Evolutionary conservation across 2,113 vertebrate species (phyloP), one percentile per base, ranked within the genome.

Genomic region (Psephotus haematonotus): DNA sequence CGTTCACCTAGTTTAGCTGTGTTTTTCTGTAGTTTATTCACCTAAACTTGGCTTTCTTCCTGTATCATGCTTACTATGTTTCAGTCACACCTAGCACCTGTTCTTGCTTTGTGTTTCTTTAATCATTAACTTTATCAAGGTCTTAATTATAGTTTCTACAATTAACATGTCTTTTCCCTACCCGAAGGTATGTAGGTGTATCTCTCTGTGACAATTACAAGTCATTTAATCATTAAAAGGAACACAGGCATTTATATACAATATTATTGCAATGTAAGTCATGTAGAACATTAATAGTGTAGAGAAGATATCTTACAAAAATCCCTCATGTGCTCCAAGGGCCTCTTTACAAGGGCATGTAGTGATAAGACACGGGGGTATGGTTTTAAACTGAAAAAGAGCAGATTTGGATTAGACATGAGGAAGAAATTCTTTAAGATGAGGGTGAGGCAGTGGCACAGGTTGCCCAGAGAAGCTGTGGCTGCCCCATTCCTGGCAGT

Each of bases 161-260:
- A 33, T 82, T 68, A 55, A 3, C 28, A 24, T 46, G n/a, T 11
- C 3, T 81, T 93, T 77, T 86, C 19, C 9, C 7, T 88, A 22
- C 13, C 7, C 0, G 0, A 50, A 78, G 4, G 6, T 71, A 4
- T 47, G 39, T 50, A 33, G 27, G 17, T 35, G 1, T 29, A 13
- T 13, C 3, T n/a, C 17, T 60, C 14, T n/a, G 10, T 88, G 29
- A 29, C 35, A 83, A 1, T 7, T 81, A 31, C 17, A 49, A 41
- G 52, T 35, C 4, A 52, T 41, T 77, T 71, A 2, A 60, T 46
- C 10, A 9, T 84, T 77, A n/a, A 47, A 82, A 85, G 31, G 27
- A 53, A 43, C n/a, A 65, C 20, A 43, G 43, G 6, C 68, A 25
- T 74, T 86, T 57, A 28, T 53, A 20, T 20, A 27, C 76, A 46